Evolutionary conservation across 1,140 invertebrate species (phyloP).

Genomic region (Zaprionus kolodkinae): DNA sequence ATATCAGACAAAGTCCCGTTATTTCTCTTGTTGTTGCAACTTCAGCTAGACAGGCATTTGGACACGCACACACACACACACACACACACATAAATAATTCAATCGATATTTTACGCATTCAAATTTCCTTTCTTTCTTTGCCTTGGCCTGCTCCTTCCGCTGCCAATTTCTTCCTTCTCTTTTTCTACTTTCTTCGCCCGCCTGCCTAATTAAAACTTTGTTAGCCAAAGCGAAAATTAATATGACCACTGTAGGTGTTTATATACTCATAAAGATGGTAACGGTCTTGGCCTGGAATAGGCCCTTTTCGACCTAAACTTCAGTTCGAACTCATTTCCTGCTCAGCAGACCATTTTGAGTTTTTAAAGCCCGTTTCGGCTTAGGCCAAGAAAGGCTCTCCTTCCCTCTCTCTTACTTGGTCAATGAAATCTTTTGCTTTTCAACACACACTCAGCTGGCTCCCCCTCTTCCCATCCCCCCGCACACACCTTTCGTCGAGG

Average conservation of each 20-base stretch:
- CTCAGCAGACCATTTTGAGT: conserved; percentile 2
- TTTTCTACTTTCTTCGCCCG: background rate
- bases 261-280: conserved; percentile 66
- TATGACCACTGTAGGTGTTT: conserved; percentile 66
- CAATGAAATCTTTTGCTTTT: background rate
- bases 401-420: background rate
- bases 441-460: background rate
- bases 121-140: background rate
- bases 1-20: conserved; percentile 32
- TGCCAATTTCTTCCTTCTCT: background rate
- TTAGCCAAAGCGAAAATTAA: conserved; percentile 24
- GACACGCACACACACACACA: background rate
- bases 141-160: background rate
- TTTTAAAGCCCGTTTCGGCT: conserved; percentile 25
- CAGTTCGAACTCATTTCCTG: conserved; percentile 4
- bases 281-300: background rate
- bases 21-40: background rate
- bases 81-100: conserved; percentile 14
- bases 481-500: conserved; percentile 2
- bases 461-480: background rate
- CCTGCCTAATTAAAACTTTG: conserved; percentile 41
- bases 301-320: background rate
- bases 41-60: background rate
- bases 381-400: conserved; percentile 4
- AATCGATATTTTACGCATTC: conserved; percentile 24